Conservation (phyloP, 2,888 invertebrate genomes). For the Coremacera marginata region DNA sequence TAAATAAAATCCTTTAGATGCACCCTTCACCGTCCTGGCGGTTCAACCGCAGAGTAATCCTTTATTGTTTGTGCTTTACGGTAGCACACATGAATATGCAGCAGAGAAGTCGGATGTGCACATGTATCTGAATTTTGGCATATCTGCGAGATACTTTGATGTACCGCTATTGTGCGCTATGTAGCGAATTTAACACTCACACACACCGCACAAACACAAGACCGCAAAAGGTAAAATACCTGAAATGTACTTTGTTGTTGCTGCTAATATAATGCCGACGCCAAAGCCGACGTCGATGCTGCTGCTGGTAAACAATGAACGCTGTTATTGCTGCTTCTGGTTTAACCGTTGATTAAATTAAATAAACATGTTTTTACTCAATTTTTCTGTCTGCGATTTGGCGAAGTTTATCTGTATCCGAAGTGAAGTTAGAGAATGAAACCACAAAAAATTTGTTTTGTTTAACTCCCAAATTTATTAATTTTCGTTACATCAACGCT, state of each 20-base stretch:
- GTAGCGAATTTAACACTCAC: neutral
- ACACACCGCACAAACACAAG: neutral
- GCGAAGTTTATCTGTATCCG: neutral
- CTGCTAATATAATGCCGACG: neutral
- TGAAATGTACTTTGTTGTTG: constrained; percentile 3
- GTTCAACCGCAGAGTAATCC: constrained; percentile 29
- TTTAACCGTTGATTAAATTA: neutral
- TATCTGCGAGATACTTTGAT: neutral
- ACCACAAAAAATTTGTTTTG: neutral
- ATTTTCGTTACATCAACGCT: neutral
- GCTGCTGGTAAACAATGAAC: neutral
- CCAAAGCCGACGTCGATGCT: neutral
- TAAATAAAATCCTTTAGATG: constrained; percentile 13
- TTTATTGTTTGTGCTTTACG: constrained; percentile 38
- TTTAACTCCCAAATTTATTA: neutral
- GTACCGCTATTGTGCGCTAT: neutral
- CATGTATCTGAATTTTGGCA: constrained; percentile 13
- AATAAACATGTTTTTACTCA: neutral
- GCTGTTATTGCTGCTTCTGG: constrained; percentile 5
- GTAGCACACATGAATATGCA: constrained; percentile 33
- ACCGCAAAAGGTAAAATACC: neutral
- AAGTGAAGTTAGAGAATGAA: neutral
- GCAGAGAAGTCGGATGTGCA: constrained; percentile 8
- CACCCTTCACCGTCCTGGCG: constrained; percentile 16
- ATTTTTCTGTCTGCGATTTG: neutral